A percentile compares a stretch with the other conserved stretches of the same genome.
phyloP scores from a whole-genome alignment of 2,797 vertebrate species.

The Coracias cyanogaster region DNA sequence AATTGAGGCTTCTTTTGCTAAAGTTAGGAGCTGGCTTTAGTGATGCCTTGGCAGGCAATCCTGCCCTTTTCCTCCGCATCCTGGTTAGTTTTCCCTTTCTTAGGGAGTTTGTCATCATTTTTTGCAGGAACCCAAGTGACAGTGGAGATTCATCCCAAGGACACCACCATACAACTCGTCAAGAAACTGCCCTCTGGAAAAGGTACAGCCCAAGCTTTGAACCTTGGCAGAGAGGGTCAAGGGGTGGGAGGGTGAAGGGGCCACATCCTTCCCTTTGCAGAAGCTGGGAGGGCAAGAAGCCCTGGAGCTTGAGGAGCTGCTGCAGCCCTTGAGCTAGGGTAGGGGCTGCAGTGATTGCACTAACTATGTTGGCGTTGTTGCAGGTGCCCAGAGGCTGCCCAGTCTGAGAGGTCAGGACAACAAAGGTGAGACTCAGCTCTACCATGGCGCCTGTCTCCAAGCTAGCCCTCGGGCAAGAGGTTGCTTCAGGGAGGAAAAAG shows the following conservation, averaged over 20 bases:
- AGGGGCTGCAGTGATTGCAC: neutral
- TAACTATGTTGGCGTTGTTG: neutral
- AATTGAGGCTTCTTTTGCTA: neutral
- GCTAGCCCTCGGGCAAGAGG: fast-evolving
- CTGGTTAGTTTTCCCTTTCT: neutral
- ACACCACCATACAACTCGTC: slow-evolving; percentile 67
- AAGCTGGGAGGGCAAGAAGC: neutral
- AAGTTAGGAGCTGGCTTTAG: neutral
- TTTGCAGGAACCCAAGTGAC: slow-evolving; percentile 80
- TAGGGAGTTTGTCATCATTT: neutral
- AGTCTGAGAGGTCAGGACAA: slow-evolving; percentile 9
- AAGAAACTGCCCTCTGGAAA: slow-evolving; percentile 78
- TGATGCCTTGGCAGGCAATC: neutral
- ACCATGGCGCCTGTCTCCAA: fast-evolving
- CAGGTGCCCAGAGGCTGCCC: slow-evolving; percentile 28
- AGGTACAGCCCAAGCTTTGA: slow-evolving; percentile 43
- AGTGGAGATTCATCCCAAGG: slow-evolving; percentile 74
- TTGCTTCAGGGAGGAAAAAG: neutral
- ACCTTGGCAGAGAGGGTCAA: fast-evolving
- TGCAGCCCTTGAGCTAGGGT: neutral
- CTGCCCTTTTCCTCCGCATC: fast-evolving
- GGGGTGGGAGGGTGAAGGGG: neutral
- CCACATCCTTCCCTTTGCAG: neutral
- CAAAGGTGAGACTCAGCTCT: slow-evolving; percentile 42
- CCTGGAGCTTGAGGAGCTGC: fast-evolving